A percentile compares a stretch with the other conserved stretches of the same genome.
These are phyloP conservation scores for crab-eating macaque (Macaca fascicularis) DNA, from an alignment of 2,113 vertebrate genomes.

Conservation along the genomic window T2T-MFA8v1.1 NC_088384.1:71524501-71525000, in stretches of 20 bases:
- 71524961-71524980: slow-evolving; percentile 15
- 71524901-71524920: not conserved
- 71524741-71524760: not conserved
- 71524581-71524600: not conserved
- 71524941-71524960: slow-evolving; percentile 26
- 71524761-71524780: not conserved
- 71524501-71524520: not conserved
- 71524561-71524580: no score
- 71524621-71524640: not conserved
- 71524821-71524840: not conserved
- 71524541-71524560: not conserved
- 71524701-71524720: slow-evolving; percentile 11
- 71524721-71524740: not conserved
- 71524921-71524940: not conserved
- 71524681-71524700: not conserved
- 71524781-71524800: not conserved
- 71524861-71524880: slow-evolving; percentile 46
- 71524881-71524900: slow-evolving; percentile 27
- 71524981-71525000: slow-evolving; percentile 36
- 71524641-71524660: not conserved
- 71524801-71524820: not conserved
- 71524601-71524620: not conserved
- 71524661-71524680: not conserved
- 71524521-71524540: rapidly evolving
- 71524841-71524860: not conserved